Conservation (phyloP, 2,113 vertebrate species). For the Erythrocercus mccallii region DNA sequence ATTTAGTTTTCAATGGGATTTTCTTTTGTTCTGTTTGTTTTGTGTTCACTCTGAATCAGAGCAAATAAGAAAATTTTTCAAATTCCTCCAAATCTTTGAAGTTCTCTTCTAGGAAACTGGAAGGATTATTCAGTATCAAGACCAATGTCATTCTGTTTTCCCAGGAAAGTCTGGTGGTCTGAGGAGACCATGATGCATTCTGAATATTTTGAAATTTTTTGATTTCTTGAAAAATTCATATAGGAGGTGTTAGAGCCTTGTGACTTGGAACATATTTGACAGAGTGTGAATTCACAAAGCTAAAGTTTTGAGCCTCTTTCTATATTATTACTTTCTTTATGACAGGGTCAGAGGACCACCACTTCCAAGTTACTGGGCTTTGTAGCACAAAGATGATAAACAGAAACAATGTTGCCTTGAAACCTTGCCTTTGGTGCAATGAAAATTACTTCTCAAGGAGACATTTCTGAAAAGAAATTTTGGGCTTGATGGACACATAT, state of each 20-base stretch:
- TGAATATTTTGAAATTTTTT: not conserved
- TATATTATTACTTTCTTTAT: not conserved
- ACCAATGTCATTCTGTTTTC: not conserved
- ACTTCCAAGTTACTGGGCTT: not conserved
- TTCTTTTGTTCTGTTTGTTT: not conserved
- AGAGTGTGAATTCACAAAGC: not conserved
- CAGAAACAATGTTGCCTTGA: not conserved
- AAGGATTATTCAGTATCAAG: not conserved
- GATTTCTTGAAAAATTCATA: not conserved
- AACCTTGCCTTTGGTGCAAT: not conserved
- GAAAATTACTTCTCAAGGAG: not conserved
- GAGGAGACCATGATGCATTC: not conserved
- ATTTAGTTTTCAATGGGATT: not conserved
- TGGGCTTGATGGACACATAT: not conserved
- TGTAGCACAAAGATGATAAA: fast-evolving
- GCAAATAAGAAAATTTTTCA: not conserved
- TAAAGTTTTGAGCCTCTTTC: not conserved
- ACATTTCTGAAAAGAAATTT: not conserved
- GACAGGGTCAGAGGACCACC: not conserved
- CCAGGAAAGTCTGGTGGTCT: not conserved
- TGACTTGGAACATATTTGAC: not conserved
- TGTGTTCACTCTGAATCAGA: not conserved
- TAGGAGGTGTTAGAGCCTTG: not conserved
- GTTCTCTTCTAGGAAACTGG: not conserved
- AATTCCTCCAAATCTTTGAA: not conserved